Base-by-base conservation (phyloP, 2,888 invertebrate genomes). In the Scaptomyza caliginosa region DNA sequence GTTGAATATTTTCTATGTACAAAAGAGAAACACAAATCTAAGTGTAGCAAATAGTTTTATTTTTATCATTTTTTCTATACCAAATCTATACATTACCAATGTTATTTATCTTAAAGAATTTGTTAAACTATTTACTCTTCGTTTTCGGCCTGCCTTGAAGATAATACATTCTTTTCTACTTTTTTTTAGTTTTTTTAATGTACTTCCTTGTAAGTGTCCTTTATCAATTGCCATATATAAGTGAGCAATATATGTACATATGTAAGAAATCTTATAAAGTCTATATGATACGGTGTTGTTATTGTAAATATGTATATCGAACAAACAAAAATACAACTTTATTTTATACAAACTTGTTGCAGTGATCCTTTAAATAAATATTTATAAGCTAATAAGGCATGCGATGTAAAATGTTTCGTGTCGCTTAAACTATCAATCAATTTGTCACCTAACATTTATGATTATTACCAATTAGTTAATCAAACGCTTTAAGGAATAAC, bases 11-110 rank as follows among this genome's bases (percentile, higher is more conserved):
- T 17, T 57, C 49, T 60, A n/a, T 63, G 59, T 58, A 43, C 42
- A 43, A 51, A 51, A 28, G n/a, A 13, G 55, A 24, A 42, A 38
- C 57, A 66, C 68, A 60, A 74, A 59, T 57, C 34, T 55, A 58
- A 66, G 60, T 38, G 17, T 57, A 69, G 67, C 28, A 69, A 39
- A 4, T 54, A 66, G 19, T n/a, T n/a, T n/a, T n/a, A n/a, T n/a
- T n/a, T n/a, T n/a, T n/a, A n/a, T n/a, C n/a, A 48, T 40, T 52
- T 50, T 77, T 34, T 77, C 68, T 74, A 79, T 79, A 81, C 82
- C 85, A 79, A 82, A 77, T 52, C 26, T 55, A 36, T 26, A 56
- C 11, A 52, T 10, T 65, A 73, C 77, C 77, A 80, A 63, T 81
- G 70, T 65, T 77, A 65, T 66, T 49, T 58, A 62, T 46, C 58